Conservation (phyloP, 2,888 invertebrate genomes). For the Suillia variegata region DNA sequence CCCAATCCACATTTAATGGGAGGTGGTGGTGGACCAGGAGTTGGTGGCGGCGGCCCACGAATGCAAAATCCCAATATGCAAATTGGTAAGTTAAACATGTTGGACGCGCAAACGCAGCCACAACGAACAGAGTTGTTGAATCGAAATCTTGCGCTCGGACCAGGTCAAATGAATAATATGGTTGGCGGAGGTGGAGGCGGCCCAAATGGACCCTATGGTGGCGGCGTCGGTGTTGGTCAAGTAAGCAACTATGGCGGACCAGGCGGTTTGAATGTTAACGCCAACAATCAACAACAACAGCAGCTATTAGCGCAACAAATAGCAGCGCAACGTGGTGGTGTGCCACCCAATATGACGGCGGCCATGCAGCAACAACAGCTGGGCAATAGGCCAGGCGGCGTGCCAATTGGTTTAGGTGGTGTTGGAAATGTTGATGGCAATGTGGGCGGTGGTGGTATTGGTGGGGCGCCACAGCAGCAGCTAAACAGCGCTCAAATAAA, state of each 20-base stretch:
- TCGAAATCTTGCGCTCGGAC: slow-evolving; percentile 36
- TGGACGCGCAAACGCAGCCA: slow-evolving; percentile 31
- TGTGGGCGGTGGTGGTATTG: slow-evolving; percentile 68
- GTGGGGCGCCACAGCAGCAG: slow-evolving; percentile 66
- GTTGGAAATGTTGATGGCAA: slow-evolving; percentile 67
- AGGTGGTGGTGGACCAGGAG: slow-evolving; percentile 43
- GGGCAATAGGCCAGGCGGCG: slow-evolving; percentile 60
- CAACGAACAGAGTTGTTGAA: slow-evolving; percentile 32
- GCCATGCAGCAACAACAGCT: slow-evolving; percentile 56
- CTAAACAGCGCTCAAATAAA: slow-evolving; percentile 55
- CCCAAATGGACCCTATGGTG: slow-evolving; percentile 55
- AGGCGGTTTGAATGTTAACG: slow-evolving; percentile 38
- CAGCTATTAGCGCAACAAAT: slow-evolving; percentile 55
- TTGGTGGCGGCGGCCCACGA: slow-evolving; percentile 62
- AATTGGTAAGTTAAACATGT: slow-evolving; percentile 48
- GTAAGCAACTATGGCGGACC: slow-evolving; percentile 49
- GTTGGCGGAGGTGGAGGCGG: slow-evolving; percentile 34
- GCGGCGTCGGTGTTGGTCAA: slow-evolving; percentile 46
- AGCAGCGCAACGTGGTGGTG: slow-evolving; percentile 51
- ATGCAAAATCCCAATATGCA: slow-evolving; percentile 65
- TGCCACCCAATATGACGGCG: slow-evolving; percentile 51
- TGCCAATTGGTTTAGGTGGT: slow-evolving; percentile 65
- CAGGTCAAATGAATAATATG: slow-evolving; percentile 59
- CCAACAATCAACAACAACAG: slow-evolving; percentile 50
- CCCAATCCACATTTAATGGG: slow-evolving; percentile 62